Conservation (phyloP, 2,113 vertebrate genomes). For the Zapornia atra region DNA sequence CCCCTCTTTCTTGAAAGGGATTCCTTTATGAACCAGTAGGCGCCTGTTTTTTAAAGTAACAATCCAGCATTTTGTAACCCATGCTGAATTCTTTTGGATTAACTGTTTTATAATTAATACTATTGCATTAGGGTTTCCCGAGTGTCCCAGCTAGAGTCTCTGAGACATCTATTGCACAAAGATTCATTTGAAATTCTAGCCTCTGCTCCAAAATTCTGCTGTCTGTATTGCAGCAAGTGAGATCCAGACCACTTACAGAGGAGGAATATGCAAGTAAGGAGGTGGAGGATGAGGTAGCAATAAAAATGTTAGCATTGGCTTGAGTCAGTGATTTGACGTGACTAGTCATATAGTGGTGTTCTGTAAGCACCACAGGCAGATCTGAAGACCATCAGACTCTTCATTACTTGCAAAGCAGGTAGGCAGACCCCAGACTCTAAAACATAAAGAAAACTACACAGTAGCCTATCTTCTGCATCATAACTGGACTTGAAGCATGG, state of each 20-base stretch:
- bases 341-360: background rate
- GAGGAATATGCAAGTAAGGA: background rate
- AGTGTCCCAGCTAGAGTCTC: conserved; percentile 1
- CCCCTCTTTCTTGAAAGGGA: conserved; percentile 37
- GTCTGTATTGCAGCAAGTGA: background rate
- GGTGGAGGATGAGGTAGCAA: background rate
- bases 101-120: conserved; percentile 48
- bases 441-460: background rate
- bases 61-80: conserved; percentile 48
- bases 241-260: background rate
- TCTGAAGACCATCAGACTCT: background rate
- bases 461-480: background rate
- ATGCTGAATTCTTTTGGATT: conserved; percentile 51
- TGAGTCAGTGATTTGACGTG: background rate
- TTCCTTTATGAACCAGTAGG: conserved; percentile 62
- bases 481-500: background rate
- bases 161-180: conserved; percentile 27
- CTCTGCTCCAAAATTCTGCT: background rate
- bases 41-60: conserved; percentile 50
- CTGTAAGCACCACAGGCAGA: background rate
- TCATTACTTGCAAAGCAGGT: background rate
- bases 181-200: conserved; percentile 19
- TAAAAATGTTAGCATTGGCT: background rate
- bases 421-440: background rate
- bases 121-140: conserved; percentile 34